Evolutionary conservation across 2,888 invertebrate genomes (phyloP).

Genomic region (Andrena chrysosceles): DNA sequence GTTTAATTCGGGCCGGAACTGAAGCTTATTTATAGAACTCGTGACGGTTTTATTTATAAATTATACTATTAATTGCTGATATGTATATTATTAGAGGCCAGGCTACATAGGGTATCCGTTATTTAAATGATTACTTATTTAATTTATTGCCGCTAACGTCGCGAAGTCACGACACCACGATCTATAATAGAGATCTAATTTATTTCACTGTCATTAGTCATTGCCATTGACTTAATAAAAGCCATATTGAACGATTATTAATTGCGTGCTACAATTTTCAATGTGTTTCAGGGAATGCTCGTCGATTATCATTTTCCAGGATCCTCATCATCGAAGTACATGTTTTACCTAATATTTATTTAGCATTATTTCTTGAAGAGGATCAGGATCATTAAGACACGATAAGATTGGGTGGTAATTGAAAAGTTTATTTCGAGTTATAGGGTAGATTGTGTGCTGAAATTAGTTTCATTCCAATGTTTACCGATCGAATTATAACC

Average conservation of each 20-base stretch:
- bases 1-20: conserved; percentile 14
- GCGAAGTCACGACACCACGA: conserved; percentile 24
- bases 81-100: conserved; percentile 26
- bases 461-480: too few relatives aligned
- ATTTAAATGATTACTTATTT: conserved; percentile 58
- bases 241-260: conserved; percentile 26
- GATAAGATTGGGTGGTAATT: too few relatives aligned
- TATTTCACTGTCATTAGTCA: conserved; percentile 61
- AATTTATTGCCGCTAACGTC: conserved; percentile 57
- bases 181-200: conserved; percentile 55
- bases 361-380: too few relatives aligned
- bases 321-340: too few relatives aligned
- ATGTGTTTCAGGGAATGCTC: too few relatives aligned
- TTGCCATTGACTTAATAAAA: conserved; percentile 65
- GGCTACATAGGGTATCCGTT: conserved; percentile 44
- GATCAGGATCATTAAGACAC: too few relatives aligned
- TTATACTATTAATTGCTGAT: conserved; percentile 36
- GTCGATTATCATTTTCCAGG: too few relatives aligned
- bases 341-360: too few relatives aligned
- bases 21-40: conserved; percentile 34
- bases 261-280: not conserved
- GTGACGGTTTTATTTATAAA: conserved; percentile 48
- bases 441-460: too few relatives aligned
- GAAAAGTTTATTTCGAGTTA: too few relatives aligned
- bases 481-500: too few relatives aligned